Evolutionary conservation across 1,140 invertebrate species (phyloP).

Genomic region (Drosophila punjabiensis): DNA sequence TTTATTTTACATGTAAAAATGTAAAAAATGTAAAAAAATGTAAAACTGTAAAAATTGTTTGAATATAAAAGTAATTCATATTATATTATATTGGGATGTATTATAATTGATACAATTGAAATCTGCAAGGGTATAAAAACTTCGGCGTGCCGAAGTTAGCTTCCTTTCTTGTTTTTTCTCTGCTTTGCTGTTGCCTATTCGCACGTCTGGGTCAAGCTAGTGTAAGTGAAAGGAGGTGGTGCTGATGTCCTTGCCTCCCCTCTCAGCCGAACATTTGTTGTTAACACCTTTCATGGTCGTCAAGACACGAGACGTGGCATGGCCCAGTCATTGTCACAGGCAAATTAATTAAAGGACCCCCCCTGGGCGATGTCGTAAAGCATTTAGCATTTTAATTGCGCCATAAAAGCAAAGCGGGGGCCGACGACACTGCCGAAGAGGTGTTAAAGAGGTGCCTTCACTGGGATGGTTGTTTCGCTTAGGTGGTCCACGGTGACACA

Average conservation of each 20-base stretch:
- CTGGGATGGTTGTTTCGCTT: constrained; percentile 4
- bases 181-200: constrained; percentile 12
- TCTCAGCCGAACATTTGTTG: constrained; percentile 43
- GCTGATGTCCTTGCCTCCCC: constrained; percentile 48
- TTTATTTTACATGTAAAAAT: too few species aligned
- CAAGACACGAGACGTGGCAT: constrained; percentile 45
- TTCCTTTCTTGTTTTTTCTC: too few species aligned
- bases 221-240: constrained; percentile 48
- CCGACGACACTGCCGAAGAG: not conserved
- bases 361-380: constrained; percentile 65
- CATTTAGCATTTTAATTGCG: constrained; percentile 81
- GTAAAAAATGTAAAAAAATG: too few species aligned
- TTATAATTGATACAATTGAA: too few species aligned
- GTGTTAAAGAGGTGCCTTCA: constrained; percentile 20
- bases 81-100: too few species aligned
- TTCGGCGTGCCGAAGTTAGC: too few species aligned
- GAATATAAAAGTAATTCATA: too few species aligned
- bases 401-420: constrained; percentile 60
- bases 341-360: constrained; percentile 77
- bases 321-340: constrained; percentile 51
- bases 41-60: too few species aligned
- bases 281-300: constrained; percentile 78
- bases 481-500: too few species aligned
- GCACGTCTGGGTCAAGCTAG: constrained; percentile 70
- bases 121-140: too few species aligned